These are phyloP conservation scores for Rhynchophorus ferrugineus DNA, from an alignment of 1,140 invertebrate species.

Conservation along the genomic window DNA sequence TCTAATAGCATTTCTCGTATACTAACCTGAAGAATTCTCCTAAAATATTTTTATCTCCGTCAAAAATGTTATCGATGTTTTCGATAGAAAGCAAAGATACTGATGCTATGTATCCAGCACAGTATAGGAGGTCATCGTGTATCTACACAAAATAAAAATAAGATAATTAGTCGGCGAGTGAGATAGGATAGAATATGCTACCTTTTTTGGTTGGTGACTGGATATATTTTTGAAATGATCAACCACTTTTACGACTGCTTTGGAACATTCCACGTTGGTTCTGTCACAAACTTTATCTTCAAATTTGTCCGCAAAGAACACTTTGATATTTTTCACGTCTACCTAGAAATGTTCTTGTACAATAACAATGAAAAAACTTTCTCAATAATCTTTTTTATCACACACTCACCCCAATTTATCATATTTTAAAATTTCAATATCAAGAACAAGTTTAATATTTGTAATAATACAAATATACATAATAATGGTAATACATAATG, in stretches of 20 bases:
- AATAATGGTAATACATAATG: too few species aligned
- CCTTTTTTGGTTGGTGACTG: slow-evolving; percentile 49
- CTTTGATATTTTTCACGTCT: slow-evolving; percentile 59
- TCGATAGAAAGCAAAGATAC: slow-evolving; percentile 49
- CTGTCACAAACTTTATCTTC: slow-evolving; percentile 51
- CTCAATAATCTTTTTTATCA: too few species aligned
- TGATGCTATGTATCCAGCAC: slow-evolving; percentile 51
- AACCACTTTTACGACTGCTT: slow-evolving; percentile 57
- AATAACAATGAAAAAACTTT: too few species aligned
- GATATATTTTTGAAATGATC: slow-evolving; percentile 51
- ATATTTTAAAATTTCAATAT: too few species aligned
- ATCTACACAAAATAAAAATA: slow-evolving; percentile 43
- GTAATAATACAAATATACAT: too few species aligned
- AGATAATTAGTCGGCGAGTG: too few species aligned
- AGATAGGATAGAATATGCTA: too few species aligned
- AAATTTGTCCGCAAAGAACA: slow-evolving; percentile 75
- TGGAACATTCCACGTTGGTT: slow-evolving; percentile 58
- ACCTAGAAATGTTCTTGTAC: slow-evolving; percentile 50
- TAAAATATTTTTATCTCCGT: too few species aligned
- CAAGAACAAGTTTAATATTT: too few species aligned
- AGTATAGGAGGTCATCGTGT: slow-evolving; percentile 48
- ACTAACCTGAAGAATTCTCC: too few species aligned
- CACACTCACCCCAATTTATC: too few species aligned
- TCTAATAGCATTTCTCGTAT: too few species aligned
- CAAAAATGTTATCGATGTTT: slow-evolving; percentile 53